Conservation (phyloP, 2,113 vertebrate genomes). For the Pungitius pungitius region DNA sequence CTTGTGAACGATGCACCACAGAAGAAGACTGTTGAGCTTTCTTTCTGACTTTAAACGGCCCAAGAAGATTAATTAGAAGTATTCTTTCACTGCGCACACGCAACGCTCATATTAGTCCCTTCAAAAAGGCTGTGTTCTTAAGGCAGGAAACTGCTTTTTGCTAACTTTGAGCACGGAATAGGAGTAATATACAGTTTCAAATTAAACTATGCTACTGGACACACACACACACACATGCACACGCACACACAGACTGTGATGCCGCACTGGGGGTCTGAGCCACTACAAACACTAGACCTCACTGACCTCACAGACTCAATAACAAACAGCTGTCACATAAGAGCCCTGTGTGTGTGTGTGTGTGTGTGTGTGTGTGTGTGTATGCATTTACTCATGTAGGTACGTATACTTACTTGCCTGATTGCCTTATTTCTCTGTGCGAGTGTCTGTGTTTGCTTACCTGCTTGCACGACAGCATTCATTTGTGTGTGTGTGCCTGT, state of each 20-base stretch:
- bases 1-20: too few relatives aligned
- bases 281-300: constrained; percentile 44
- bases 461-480: constrained; percentile 12
- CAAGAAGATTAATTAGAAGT: not conserved
- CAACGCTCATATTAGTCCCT: too few relatives aligned
- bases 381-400: not conserved
- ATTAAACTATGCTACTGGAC: constrained; percentile 1
- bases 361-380: constrained; percentile 16
- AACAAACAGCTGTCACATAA: constrained; percentile 64
- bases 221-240: constrained; percentile 23
- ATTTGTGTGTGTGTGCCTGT: not conserved
- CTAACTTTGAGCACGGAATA: not conserved
- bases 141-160: not conserved
- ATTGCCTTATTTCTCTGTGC: constrained; percentile 9
- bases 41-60: too few relatives aligned
- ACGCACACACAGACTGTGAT: constrained; percentile 6
- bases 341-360: constrained; percentile 16
- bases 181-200: not conserved
- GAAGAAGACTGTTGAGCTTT: too few relatives aligned
- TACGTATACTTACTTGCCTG: constrained; percentile 13
- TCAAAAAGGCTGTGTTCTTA: not conserved
- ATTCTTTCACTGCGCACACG: not conserved
- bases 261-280: constrained; percentile 30
- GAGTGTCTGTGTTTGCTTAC: constrained; percentile 10
- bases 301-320: constrained; percentile 46